Evolutionary conservation across 2,888 invertebrate species (phyloP), one percentile per base, ranked within the genome.

Genomic region (Patella caerulea): DNA sequence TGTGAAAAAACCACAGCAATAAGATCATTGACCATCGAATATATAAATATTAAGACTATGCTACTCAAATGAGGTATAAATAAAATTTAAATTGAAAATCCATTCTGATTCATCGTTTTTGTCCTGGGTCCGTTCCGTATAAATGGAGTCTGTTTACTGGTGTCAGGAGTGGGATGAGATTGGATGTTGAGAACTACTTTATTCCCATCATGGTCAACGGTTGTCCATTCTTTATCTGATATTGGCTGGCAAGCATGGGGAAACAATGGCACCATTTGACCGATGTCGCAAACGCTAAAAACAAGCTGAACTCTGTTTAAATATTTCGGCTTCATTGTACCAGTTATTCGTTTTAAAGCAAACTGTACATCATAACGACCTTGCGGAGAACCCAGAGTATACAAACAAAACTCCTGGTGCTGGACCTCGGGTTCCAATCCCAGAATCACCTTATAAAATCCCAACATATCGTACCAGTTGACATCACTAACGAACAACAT

Each of bases 131-230:
- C 65, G 14, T 65, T 65, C 14, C 65, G 65, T 9, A 65, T 24
- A 65, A 65, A 65, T 24, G 65, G 65, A 45, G 45, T 45, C 45
- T 45, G 45, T 45, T 45, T 45, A 24, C 65, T 24, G 14, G 5
- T 11, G 12, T 19, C 24, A 24, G 11, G 19, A 24, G 19, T 65
- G 19, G 19, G 11, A 24, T 7, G 2, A 14, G 19, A 11, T 24
- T 65, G 14, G 19, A 78, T 75, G 53, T 89, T 86, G n/a, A 90
- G 80, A 4, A 87, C 78, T 53, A 90, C 83, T 14, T 78, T 78
- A 78, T 90, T 89, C 2, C 88, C 90, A 74, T 90, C 89, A 73
- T 88, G 85, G 79, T 90, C 90, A 2, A 81, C 83, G 24, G 89
- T 89, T 78, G 86, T 82, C 90, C 90, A 90, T 29, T 84, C 78